Percentiles rank a stretch among this genome's conserved stretches.
Evolutionary conservation across 2,888 invertebrate species (phyloP).

Genomic region (Nasonovia ribisnigri): DNA sequence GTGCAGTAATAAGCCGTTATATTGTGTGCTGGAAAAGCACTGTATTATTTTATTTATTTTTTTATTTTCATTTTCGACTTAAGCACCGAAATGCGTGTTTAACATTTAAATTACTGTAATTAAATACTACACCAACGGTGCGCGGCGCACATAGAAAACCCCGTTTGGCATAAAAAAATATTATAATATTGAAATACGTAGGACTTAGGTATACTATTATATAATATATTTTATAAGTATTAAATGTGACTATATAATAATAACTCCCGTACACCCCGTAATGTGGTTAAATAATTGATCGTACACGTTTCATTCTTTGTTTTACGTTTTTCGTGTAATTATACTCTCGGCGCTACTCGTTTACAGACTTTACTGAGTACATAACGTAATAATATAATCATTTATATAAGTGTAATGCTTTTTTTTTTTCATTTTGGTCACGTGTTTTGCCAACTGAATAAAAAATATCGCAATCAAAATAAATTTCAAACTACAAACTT

Average conservation of each 20-base stretch:
- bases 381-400: background rate
- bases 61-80: background rate
- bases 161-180: background rate
- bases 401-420: background rate
- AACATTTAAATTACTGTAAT: constrained; percentile 39
- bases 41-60: background rate
- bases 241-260: constrained; percentile 2
- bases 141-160: background rate
- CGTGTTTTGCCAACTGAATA: background rate
- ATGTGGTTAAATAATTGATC: background rate
- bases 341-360: background rate
- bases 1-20: background rate
- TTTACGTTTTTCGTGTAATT: constrained; percentile 3
- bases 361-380: background rate
- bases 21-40: background rate
- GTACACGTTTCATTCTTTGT: background rate
- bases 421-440: background rate
- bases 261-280: background rate
- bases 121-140: background rate
- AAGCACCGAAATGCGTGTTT: constrained; percentile 24
- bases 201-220: background rate
- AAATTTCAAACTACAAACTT: background rate
- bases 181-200: background rate
- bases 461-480: background rate
- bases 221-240: background rate